Evolutionary conservation across 2,113 vertebrate genomes (phyloP).

Genomic region (Clarias macrocephalus): DNA sequence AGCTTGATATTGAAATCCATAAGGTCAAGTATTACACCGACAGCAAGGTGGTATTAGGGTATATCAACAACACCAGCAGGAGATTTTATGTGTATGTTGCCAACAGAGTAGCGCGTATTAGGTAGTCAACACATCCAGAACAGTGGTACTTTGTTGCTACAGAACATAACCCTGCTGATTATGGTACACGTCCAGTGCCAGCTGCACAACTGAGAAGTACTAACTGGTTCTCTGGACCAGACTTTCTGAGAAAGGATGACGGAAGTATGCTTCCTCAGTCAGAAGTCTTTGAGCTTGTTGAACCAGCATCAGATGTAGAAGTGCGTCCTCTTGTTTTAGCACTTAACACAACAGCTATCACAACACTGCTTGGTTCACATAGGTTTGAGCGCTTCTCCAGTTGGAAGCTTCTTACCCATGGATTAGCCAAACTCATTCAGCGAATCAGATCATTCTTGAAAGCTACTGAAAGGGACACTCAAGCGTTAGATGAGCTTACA

Average conservation of each 20-base stretch:
- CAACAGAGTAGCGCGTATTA: slow-evolving; percentile 29
- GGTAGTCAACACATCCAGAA: slow-evolving; percentile 15
- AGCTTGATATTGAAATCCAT: slow-evolving; percentile 16
- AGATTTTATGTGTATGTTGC: slow-evolving; percentile 37
- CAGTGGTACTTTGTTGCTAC: slow-evolving; percentile 33
- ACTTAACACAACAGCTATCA: neutral
- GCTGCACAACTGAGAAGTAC: neutral
- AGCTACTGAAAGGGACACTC: neutral
- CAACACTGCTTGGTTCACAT: neutral
- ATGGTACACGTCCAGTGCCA: slow-evolving; percentile 15
- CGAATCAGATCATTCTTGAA: neutral
- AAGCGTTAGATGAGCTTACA: neutral
- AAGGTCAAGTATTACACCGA: slow-evolving; percentile 39
- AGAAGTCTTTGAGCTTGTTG: neutral
- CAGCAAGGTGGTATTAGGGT: slow-evolving; percentile 37
- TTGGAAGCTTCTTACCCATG: neutral
- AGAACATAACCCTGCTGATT: slow-evolving; percentile 33
- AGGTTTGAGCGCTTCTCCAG: neutral
- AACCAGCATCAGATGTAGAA: neutral
- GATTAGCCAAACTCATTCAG: neutral
- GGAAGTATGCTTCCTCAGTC: neutral
- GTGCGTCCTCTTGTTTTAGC: neutral
- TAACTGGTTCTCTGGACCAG: slow-evolving; percentile 8
- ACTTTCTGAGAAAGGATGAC: slow-evolving; percentile 1
- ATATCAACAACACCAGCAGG: slow-evolving; percentile 37